Evolutionary conservation across 2,113 vertebrate species (phyloP).

Genomic region (Oryzias curvinotus): DNA sequence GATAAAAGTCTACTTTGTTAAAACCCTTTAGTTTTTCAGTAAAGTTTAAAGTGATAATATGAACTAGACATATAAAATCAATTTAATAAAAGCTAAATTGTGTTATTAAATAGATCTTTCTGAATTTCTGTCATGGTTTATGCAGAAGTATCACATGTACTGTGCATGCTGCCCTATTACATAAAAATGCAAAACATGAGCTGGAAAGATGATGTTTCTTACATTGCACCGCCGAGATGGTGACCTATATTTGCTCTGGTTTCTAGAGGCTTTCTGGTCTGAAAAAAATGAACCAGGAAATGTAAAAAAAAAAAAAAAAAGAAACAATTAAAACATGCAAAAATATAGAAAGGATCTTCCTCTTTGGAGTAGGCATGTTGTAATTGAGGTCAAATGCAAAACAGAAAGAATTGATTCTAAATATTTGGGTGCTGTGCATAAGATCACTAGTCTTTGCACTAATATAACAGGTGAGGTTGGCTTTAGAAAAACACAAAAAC

Average conservation of each 20-base stretch:
- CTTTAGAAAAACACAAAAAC: slow-evolving; percentile 24
- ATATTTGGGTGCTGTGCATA: slow-evolving; percentile 21
- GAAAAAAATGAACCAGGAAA: slow-evolving; percentile 40
- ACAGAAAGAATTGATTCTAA: slow-evolving; percentile 17
- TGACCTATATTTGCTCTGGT: slow-evolving; percentile 70
- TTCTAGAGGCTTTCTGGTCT: slow-evolving; percentile 41
- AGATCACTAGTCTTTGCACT: slow-evolving; percentile 7
- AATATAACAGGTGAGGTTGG: background rate
- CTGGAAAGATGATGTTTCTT: slow-evolving; percentile 54
- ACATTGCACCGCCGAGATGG: slow-evolving; percentile 34
- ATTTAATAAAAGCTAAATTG: no score
- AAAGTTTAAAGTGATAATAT: no score
- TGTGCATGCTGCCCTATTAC: slow-evolving; percentile 45
- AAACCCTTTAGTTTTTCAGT: no score
- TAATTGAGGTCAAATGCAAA: slow-evolving; percentile 57
- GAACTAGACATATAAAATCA: no score
- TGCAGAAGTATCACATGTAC: slow-evolving; percentile 25
- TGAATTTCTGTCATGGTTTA: slow-evolving; percentile 49
- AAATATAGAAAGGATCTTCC: slow-evolving; percentile 25
- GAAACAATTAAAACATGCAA: no score
- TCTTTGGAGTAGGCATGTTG: slow-evolving; percentile 12
- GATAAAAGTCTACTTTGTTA: no score
- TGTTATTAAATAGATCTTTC: slow-evolving; percentile 34
- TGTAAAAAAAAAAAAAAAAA: no score
- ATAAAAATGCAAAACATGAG: slow-evolving; percentile 66